Evolutionary conservation across 2,113 vertebrate species (phyloP), one percentile per base, ranked within the genome.

Genomic region (Neodon shergylaensis): DNA sequence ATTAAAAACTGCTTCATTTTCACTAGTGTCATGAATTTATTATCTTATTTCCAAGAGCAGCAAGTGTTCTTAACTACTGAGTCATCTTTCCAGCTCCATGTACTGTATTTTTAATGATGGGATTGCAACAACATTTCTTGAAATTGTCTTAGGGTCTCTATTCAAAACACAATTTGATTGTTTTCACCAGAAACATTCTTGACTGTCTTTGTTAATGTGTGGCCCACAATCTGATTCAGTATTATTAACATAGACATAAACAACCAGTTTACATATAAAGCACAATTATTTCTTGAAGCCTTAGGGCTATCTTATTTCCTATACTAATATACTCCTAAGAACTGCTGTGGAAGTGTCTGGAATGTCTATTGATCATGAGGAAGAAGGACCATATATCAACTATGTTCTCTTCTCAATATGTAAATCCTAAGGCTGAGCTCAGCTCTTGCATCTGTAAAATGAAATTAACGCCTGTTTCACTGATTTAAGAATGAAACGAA

Each of bases 371-470:
- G n/a, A 91, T 78, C 61, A 88, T 1, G 3, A 68, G 22, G 14
- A 82, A n/a, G 39, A 19, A 42, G 14, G 24, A 78, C 39, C 44
- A 78, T 9, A 52, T 52, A 44, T 74, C 39, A 82, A 58, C 90
- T 19, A 73, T 19, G 66, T 58, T 90, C 49, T 22, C 26, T 87
- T 78, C 44, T 77, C 58, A 90, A 66, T 88, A 92, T 52, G 33
- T 33, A 94, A 95, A 94, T 92, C 12, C 28, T 28, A 93, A 73
- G 49, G 63, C 26, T 91, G 68, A 84, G 44, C 52, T 85, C 63
- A 65, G 39, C 28, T 36, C 26, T 44, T 36, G 10, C 17, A 86
- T 86, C 42, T 86, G 84, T 68, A 68, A 68, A 68, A 86, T 49
- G 19, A 17, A 47, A 86, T 68, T 49, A 13, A 36, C 1, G 7